These are phyloP conservation scores for Sparidentex hasta DNA, from an alignment of 2,797 vertebrate genomes.

Conservation along the genomic window DNA sequence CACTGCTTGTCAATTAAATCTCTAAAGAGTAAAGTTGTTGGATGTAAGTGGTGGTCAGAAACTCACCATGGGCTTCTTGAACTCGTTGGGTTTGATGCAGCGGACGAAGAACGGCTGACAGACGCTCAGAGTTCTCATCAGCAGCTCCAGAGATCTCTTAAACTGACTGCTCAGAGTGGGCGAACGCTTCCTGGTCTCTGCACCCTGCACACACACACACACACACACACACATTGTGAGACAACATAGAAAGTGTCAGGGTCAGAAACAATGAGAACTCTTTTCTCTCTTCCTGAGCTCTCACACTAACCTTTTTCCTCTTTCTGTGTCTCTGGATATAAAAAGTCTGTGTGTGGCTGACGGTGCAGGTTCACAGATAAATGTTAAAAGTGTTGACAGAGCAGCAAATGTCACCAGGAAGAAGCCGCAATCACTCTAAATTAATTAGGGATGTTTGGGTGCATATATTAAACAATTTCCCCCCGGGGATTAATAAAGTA, in stretches of 20 bases:
- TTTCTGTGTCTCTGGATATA: constrained; percentile 30
- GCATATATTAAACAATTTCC: too few relatives aligned
- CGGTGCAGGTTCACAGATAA: not conserved
- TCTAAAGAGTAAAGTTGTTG: too few relatives aligned
- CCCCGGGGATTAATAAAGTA: too few relatives aligned
- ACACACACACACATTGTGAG: constrained; percentile 44
- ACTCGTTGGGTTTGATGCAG: constrained; percentile 99
- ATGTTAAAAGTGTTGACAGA: not conserved
- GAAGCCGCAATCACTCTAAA: not conserved
- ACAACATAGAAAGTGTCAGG: constrained; percentile 55
- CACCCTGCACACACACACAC: constrained; percentile 85
- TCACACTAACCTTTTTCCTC: constrained; percentile 47
- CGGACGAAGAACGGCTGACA: constrained; percentile 99
- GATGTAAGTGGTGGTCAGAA: not conserved
- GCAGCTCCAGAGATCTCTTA: constrained; percentile 96
- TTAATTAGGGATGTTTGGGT: too few relatives aligned
- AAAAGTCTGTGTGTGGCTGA: constrained; percentile 24
- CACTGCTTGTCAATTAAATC: not conserved
- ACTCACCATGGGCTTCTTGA: constrained; percentile 99
- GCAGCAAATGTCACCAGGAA: too few relatives aligned
- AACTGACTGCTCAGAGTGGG: constrained; percentile 99
- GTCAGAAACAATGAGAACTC: constrained; percentile 61
- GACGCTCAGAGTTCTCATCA: constrained; percentile 95
- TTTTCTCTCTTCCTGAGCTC: constrained; percentile 63
- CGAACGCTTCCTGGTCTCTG: constrained; percentile 98